phyloP scores from a whole-genome alignment of 2,113 vertebrate genomes.

The Planiliza haematocheilus region DNA sequence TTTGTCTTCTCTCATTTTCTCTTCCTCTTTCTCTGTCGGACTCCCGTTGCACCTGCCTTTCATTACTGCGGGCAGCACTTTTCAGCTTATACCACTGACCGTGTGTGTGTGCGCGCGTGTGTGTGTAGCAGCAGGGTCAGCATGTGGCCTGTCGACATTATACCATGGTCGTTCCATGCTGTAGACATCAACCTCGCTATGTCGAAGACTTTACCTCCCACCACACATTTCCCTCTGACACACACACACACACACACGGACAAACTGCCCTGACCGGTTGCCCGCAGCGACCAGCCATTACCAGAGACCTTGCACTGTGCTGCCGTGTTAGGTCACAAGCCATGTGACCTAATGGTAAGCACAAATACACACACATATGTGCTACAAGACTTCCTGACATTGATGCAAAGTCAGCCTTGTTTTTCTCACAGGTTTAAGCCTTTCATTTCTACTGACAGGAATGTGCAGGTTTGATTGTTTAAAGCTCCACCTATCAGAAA shows the following conservation, averaged over 20 bases:
- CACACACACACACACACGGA: slow-evolving; percentile 31
- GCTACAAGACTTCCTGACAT: slow-evolving; percentile 61
- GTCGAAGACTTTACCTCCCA: slow-evolving; percentile 50
- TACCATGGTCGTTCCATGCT: slow-evolving; percentile 34
- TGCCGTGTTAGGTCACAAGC: slow-evolving; percentile 56
- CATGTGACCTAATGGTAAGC: slow-evolving; percentile 55
- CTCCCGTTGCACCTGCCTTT: slow-evolving; percentile 69
- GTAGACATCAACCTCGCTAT: slow-evolving; percentile 54
- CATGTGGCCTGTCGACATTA: slow-evolving; percentile 63
- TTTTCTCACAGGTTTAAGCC: slow-evolving; percentile 7
- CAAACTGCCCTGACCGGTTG: slow-evolving; percentile 45
- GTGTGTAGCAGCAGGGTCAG: slow-evolving; percentile 53
- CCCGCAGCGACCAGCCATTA: slow-evolving; percentile 70
- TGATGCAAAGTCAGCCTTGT: slow-evolving; percentile 65
- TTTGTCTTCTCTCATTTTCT: slow-evolving; percentile 66
- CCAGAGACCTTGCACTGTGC: slow-evolving; percentile 39
- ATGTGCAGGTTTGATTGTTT: no score
- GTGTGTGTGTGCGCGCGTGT: slow-evolving; percentile 26
- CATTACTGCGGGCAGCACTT: slow-evolving; percentile 73
- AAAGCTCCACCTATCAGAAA: no score
- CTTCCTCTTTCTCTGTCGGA: slow-evolving; percentile 54
- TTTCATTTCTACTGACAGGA: neutral
- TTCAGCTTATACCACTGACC: slow-evolving; percentile 76
- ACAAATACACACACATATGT: slow-evolving; percentile 13
- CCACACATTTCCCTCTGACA: slow-evolving; percentile 25